Evolutionary conservation across 2,888 invertebrate genomes (phyloP).

Genomic region (Timandra comae): DNA sequence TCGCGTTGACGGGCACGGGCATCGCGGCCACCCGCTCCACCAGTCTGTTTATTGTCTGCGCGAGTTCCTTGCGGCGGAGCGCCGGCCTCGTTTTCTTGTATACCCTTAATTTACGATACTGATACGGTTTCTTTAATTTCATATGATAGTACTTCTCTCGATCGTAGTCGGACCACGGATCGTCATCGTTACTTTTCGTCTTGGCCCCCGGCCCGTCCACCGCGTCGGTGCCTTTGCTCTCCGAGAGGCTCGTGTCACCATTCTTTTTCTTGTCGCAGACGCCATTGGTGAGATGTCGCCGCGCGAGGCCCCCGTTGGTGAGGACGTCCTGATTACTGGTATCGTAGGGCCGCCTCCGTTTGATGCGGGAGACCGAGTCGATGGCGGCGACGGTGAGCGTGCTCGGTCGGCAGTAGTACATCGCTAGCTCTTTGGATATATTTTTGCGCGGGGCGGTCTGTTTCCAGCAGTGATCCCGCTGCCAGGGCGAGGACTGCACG

Average conservation of each 20-base stretch:
- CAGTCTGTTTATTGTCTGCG: conserved; percentile 49
- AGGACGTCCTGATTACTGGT: conserved; percentile 33
- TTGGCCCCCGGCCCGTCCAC: conserved; percentile 41
- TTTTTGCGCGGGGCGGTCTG: conserved; percentile 85
- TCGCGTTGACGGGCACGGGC: conserved; percentile 61
- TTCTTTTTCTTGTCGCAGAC: conserved; percentile 45
- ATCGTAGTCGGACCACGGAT: conserved; percentile 39
- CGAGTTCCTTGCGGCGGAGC: conserved; percentile 49
- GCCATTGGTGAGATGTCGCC: conserved; percentile 39
- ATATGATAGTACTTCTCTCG: conserved; percentile 67
- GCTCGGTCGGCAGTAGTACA: conserved; percentile 80
- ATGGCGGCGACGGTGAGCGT: conserved; percentile 60
- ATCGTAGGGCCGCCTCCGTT: conserved; percentile 83
- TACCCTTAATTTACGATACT: conserved; percentile 68
- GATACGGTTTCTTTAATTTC: conserved; percentile 73
- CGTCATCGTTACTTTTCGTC: conserved; percentile 36
- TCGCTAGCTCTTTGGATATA: conserved; percentile 83
- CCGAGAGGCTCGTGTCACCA: conserved; percentile 43
- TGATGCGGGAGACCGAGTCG: conserved; percentile 64
- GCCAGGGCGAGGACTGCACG: conserved; percentile 93
- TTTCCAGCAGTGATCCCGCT: conserved; percentile 93
- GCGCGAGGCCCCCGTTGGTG: conserved; percentile 34
- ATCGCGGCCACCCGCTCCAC: conserved; percentile 54
- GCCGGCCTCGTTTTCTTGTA: conserved; percentile 63
- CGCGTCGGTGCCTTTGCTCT: conserved; percentile 35